These are phyloP conservation scores for Euspilapteryx auroguttella DNA, from an alignment of 2,888 invertebrate genomes.

Conservation along the genomic window DNA sequence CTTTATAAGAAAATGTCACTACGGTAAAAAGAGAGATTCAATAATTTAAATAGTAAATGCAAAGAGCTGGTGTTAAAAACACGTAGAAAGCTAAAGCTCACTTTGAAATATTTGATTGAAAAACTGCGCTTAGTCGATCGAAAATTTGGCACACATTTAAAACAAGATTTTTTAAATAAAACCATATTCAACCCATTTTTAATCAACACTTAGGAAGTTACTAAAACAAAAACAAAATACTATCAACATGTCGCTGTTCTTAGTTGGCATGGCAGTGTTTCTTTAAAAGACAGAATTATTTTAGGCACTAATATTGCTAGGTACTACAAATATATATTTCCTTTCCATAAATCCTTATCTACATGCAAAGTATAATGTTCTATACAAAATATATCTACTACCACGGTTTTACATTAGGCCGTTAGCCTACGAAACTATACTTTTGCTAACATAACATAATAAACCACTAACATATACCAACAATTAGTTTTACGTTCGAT, in stretches of 20 bases:
- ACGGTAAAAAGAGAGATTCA: no score
- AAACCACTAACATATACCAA: constrained; percentile 37
- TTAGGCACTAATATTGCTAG: constrained; percentile 61
- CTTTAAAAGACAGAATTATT: constrained; percentile 54
- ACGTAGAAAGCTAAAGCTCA: no score
- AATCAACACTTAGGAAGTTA: constrained; percentile 35
- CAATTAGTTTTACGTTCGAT: constrained; percentile 22
- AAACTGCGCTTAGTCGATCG: no score
- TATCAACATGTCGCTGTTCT: constrained; percentile 19
- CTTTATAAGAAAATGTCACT: no score
- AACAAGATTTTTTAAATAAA: no score
- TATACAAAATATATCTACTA: constrained; percentile 59
- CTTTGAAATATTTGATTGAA: no score
- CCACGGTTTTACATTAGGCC: constrained; percentile 47
- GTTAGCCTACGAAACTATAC: constrained; percentile 32
- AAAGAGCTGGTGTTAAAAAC: no score
- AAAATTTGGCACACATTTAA: no score
- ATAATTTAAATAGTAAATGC: no score
- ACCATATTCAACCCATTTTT: no score
- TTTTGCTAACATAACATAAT: constrained; percentile 48
- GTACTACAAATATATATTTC: constrained; percentile 51
- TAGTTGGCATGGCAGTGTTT: constrained; percentile 33
- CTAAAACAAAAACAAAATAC: constrained; percentile 38
- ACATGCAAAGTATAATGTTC: constrained; percentile 39
- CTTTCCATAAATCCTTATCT: constrained; percentile 39